These are phyloP conservation scores for Melinaea marsaeus DNA, from an alignment of 2,888 invertebrate species.

Conservation along the genomic window DNA sequence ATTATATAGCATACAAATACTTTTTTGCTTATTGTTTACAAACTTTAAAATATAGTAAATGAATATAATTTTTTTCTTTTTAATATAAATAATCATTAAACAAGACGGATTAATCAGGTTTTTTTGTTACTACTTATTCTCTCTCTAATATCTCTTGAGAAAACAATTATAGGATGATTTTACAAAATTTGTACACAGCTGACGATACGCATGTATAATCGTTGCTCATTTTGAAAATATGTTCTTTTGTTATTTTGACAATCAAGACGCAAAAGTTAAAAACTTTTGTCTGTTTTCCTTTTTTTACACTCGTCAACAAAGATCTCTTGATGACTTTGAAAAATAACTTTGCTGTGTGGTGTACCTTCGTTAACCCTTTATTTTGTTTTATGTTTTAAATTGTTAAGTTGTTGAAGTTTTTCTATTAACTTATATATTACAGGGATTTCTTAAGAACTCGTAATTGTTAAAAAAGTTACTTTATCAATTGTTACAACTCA, in stretches of 20 bases:
- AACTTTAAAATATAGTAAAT: too few relatives aligned
- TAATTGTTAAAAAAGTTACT: too few relatives aligned
- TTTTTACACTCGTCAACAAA: constrained; percentile 14
- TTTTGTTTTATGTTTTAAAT: background rate
- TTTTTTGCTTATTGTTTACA: too few relatives aligned
- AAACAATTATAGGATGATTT: constrained; percentile 14
- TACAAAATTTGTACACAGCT: constrained; percentile 38
- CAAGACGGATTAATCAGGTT: too few relatives aligned
- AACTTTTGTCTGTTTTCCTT: constrained; percentile 28
- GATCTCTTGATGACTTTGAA: background rate
- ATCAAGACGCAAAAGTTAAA: constrained; percentile 35
- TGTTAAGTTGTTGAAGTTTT: background rate
- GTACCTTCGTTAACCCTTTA: background rate
- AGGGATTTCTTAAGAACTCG: too few relatives aligned
- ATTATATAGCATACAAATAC: too few relatives aligned
- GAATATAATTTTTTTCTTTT: too few relatives aligned
- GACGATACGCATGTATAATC: constrained; percentile 58
- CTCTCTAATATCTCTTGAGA: too few relatives aligned
- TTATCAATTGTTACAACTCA: too few relatives aligned
- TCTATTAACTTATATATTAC: too few relatives aligned
- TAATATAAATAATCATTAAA: too few relatives aligned
- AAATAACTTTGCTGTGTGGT: background rate
- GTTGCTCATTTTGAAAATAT: constrained; percentile 43
- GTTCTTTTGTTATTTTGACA: constrained; percentile 42
- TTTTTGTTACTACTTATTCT: too few relatives aligned